Evolutionary conservation across 2,888 invertebrate genomes (phyloP).

Genomic region (Conomelus anceps): DNA sequence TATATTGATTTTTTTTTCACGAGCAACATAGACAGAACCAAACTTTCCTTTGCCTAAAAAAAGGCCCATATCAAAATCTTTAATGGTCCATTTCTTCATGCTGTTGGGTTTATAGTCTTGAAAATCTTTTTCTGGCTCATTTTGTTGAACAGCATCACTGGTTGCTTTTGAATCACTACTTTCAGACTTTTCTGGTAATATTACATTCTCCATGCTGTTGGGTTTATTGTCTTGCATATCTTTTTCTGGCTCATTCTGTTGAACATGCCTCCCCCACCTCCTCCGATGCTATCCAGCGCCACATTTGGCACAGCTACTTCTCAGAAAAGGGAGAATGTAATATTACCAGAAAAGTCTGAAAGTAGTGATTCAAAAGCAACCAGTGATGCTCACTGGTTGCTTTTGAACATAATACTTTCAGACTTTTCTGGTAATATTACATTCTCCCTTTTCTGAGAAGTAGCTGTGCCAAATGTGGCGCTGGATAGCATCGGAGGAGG

Average conservation of each 20-base stretch:
- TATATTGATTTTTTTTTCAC: conserved; percentile 77
- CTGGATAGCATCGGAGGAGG: background rate
- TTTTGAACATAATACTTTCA: too few relatives aligned
- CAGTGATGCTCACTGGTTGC: too few relatives aligned
- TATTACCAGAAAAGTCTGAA: too few relatives aligned
- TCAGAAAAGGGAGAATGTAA: too few relatives aligned
- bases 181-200: background rate
- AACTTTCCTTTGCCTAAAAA: conserved; percentile 95
- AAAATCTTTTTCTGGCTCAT: background rate
- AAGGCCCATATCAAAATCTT: conserved; percentile 89
- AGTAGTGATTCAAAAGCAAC: too few relatives aligned
- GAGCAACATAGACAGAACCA: conserved; percentile 91
- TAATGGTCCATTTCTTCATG: conserved; percentile 59
- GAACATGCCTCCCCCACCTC: background rate
- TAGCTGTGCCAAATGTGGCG: background rate
- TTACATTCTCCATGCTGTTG: background rate
- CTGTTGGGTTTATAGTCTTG: too few relatives aligned
- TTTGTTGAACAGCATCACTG: background rate
- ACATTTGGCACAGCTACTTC: background rate
- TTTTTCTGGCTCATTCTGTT: too few relatives aligned
- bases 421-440: too few relatives aligned
- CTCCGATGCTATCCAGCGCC: background rate
- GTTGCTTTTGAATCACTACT: background rate
- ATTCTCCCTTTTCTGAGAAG: too few relatives aligned
- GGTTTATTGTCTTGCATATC: too few relatives aligned